Conservation (phyloP, 2,113 vertebrate genomes). For the Cinclus cinclus region DNA sequence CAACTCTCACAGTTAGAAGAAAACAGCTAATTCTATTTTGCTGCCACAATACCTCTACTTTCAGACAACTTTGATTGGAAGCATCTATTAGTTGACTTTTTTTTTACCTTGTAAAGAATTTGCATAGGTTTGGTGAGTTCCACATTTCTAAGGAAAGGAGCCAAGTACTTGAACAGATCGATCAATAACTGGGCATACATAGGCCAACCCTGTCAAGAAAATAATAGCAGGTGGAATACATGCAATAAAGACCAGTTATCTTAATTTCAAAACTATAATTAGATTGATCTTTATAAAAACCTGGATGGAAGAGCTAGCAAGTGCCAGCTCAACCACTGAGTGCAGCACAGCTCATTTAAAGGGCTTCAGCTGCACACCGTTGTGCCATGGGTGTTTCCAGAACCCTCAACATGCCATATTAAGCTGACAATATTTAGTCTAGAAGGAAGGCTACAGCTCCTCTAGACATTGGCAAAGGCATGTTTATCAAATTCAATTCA, state of each 20-base stretch:
- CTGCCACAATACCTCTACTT: not conserved
- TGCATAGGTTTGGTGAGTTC: conserved; percentile 99
- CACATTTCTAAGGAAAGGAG: conserved; percentile 97
- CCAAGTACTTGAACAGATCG: conserved; percentile 97
- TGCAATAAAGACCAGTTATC: not conserved
- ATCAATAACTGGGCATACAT: conserved; percentile 99
- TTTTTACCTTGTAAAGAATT: conserved; percentile 98
- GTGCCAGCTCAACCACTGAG: not conserved
- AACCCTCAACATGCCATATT: not conserved
- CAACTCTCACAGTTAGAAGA: not conserved
- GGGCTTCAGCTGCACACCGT: fast-evolving
- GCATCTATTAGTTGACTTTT: not conserved
- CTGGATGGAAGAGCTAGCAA: not conserved
- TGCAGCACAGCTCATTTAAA: not conserved
- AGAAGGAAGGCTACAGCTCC: not conserved
- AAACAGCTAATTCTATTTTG: not conserved
- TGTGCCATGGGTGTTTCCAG: fast-evolving
- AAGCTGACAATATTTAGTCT: not conserved
- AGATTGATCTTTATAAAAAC: not conserved
- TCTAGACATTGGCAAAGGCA: not conserved
- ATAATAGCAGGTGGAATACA: not conserved
- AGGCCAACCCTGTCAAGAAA: conserved; percentile 90
- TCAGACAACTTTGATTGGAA: not conserved
- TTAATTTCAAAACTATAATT: not conserved
- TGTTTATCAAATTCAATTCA: not conserved